Base-by-base conservation (phyloP, 2,113 vertebrate species). In the Lagopus leucura region DNA sequence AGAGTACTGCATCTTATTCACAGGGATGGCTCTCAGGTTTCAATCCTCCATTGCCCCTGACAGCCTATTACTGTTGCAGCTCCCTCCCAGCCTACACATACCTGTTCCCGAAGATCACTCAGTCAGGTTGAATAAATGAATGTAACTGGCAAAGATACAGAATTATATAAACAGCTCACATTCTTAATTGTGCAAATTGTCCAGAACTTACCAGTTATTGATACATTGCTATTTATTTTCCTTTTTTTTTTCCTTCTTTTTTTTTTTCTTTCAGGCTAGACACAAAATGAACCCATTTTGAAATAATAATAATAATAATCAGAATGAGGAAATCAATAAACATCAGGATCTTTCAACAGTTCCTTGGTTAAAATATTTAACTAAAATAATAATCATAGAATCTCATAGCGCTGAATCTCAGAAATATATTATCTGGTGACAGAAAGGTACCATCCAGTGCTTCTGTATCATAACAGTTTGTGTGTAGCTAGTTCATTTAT, bases 81-180 rank as follows among this genome's bases (percentile, higher is more conserved):
- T 58, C 52, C 11, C 22, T 67, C 28, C 9, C 66, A 75, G 64
- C 7, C 45, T 83, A 73, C 20, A 3, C 38, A 20, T 11, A 43
- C n/a, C 22, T 40, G 17, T n/a, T 74, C n/a, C 65, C 13, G 45
- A 84, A 67, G 55, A 16, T 17, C n/a, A 71, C 45, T 19, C 61
- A 74, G 36, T 16, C 18, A 19, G 0, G 0, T 7, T 34, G 38
- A 81, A 75, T 20, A 22, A 20, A 1, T 40, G 40, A 83, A 77
- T 14, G 16, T 4, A 75, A 30, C 2, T 48, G 45, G 8, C 36
- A 70, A 74, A 78, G n/a, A 65, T 13, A 16, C 2, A 50, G 25
- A 3, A 4, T 13, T 63, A 16, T 4, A 84, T 60, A 8, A 86
- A 65, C 20, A 38, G 5, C 58, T 57, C 79, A 61, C 3, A 4